Percentiles rank a stretch among this genome's conserved stretches.
phyloP scores from a whole-genome alignment of 2,888 invertebrate genomes.

The Macaria notata region DNA sequence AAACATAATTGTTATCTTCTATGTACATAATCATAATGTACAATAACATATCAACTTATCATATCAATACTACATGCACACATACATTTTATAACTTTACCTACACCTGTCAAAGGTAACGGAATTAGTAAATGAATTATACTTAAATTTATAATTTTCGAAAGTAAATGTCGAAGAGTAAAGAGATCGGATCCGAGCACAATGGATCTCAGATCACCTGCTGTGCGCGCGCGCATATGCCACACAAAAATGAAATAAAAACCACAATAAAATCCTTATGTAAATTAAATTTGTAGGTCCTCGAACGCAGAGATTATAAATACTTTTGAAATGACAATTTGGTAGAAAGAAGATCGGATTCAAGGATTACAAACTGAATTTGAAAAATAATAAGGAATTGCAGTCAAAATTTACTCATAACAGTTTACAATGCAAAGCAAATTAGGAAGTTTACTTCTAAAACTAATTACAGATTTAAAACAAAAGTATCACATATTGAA shows the following conservation, averaged over 20 bases:
- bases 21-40: too few species aligned
- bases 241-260: constrained; percentile 67
- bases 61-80: too few species aligned
- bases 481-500: too few species aligned
- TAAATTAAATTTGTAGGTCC: constrained; percentile 75
- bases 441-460: too few species aligned
- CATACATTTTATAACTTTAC: not conserved
- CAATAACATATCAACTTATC: too few species aligned
- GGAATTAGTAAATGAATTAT: constrained; percentile 42
- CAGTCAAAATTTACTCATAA: too few species aligned
- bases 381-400: constrained; percentile 18
- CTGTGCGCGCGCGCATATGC: constrained; percentile 62
- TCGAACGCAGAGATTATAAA: constrained; percentile 51
- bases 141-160: constrained; percentile 73
- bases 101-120: constrained; percentile 29
- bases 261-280: constrained; percentile 72
- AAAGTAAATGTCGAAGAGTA: constrained; percentile 70
- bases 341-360: constrained; percentile 30
- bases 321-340: constrained; percentile 49
- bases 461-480: too few species aligned
- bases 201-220: constrained; percentile 64
- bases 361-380: too few species aligned
- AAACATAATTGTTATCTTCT: too few species aligned
- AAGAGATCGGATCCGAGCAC: constrained; percentile 69
- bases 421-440: too few species aligned